Base-by-base conservation (phyloP, 2,113 vertebrate genomes). In the Cynoglossus semilaevis region DNA sequence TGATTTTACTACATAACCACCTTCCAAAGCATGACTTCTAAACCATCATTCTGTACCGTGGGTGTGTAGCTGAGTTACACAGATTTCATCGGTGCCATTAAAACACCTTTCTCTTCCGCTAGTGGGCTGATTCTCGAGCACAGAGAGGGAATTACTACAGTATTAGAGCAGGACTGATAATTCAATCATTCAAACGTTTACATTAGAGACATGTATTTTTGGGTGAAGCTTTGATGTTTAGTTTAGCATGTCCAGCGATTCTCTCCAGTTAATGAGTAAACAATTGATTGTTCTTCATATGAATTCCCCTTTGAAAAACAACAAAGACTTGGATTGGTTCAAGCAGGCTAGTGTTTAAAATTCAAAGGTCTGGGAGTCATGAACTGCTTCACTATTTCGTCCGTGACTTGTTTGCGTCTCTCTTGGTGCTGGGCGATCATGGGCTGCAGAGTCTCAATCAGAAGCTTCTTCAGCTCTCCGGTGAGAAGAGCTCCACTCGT, bases 371-470 rank as follows among this genome's bases (percentile, higher is more conserved):
- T 90, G 10, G 95, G 97, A 11, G 91, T 95, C 96, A 99, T 98
- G 77, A 98, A 99, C 51, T 93, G 88, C 44, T 86, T 90, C 73
- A 95, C 93, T 0, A 70, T 71, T 52, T 98, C 94, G 0, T 96
- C 92, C 0, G 95, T 96, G 64, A 98, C 79, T 57, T 90, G 90
- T 69, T 94, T 93, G 89, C 95, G 92, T 80, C 90, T 91, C 77
- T 95, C 94, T 69, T 98, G 96, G 83, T 99, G 97, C 51, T 91
- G 82, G 0, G 92, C 82, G 14, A 99, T 88, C 82, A 98, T 79
- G 3, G 96, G 95, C 89, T 99, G 97, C 57, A 99, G 88, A 0
- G 93, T 95, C 36, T 97, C 94, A 2, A 97, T 93, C 57, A 99
- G 88, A 0, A 76, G 58, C 83, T 97, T 98, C 92, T 99, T 99